Base-by-base conservation (phyloP, 2,888 invertebrate species). In the Tetrapedia diversipes region DNA sequence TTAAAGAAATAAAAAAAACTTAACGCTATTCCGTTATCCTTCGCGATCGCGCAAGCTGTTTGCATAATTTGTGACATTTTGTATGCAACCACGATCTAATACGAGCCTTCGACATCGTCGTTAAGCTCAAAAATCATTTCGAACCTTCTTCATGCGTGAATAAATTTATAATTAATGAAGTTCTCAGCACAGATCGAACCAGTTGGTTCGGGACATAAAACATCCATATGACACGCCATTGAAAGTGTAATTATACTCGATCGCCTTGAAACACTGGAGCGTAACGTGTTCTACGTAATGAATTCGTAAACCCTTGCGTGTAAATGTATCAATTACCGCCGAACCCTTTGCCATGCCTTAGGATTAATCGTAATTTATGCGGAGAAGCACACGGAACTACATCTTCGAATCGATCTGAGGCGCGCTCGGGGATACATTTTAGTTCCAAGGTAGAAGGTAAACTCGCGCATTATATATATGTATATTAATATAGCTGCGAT, bases 301-400 rank as follows among this genome's bases (percentile, higher is more conserved):
- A 83, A 79, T 75, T 51, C 45, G 79, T 67, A 69, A 74, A 32
- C n/a, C n/a, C n/a, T 51, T 67, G 72, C 53, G 47, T 54, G 19
- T 45, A 37, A 65, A n/a, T 34, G 61, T 22, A 54, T 76, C 54
- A 71, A 77, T 80, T 79, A 67, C 39, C 39, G 37, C 47, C 49
- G 59, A 47, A 70, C 56, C 64, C 63, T 61, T 45, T 66, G 45
- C 27, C 16, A 34, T 45, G 27, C 37, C 53, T 57, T 53, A 53
- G 37, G 76, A 79, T 49, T 63, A 70, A 67, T 56, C 10, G 34
- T 32, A 24, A 59, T 59, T 67, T 60, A 61, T 39, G 16, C 22
- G 19, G 45, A 32, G 53, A 16, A 65, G 27, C 43, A 11, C 27
- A 41, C 45, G 14, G 53, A 32, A 76, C 34, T n/a, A 61, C 66